Evolutionary conservation across 2,113 vertebrate species (phyloP).

Genomic region (Oncorhynchus kisutch): DNA sequence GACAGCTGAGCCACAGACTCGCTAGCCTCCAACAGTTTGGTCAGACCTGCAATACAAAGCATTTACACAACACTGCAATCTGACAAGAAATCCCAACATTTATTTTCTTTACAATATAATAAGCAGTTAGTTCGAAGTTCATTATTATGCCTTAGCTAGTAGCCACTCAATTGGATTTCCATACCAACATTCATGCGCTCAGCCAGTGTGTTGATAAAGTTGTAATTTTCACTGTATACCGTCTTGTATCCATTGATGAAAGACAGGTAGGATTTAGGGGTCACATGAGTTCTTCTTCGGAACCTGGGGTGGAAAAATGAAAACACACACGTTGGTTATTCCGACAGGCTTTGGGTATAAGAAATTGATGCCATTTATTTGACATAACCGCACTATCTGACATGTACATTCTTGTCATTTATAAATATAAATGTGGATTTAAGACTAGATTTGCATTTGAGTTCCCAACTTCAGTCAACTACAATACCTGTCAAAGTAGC

Average conservation of each 20-base stretch:
- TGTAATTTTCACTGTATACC: constrained; percentile 79
- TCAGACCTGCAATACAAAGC: constrained; percentile 64
- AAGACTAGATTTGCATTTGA: not conserved
- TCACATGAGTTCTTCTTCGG: constrained; percentile 77
- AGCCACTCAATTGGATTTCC: constrained; percentile 20
- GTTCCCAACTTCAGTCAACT: not conserved
- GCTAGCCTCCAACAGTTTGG: constrained; percentile 85
- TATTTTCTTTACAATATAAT: not conserved
- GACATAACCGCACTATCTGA: not conserved
- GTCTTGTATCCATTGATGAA: constrained; percentile 80
- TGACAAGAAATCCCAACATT: not conserved
- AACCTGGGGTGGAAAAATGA: constrained; percentile 54
- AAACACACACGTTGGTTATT: constrained; percentile 26
- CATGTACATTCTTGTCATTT: not conserved
- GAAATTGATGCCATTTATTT: not conserved
- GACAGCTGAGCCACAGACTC: constrained; percentile 78
- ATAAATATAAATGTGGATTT: too few relatives aligned
- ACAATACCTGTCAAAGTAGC: constrained; percentile 78
- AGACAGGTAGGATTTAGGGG: constrained; percentile 83
- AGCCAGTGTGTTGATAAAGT: constrained; percentile 77
- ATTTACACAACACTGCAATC: not conserved
- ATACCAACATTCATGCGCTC: constrained; percentile 85
- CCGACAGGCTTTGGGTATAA: not conserved
- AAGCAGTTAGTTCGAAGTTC: not conserved
- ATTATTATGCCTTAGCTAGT: too few relatives aligned